phyloP scores from a whole-genome alignment of 2,797 vertebrate species.

The Microcaecilia unicolor region DNA sequence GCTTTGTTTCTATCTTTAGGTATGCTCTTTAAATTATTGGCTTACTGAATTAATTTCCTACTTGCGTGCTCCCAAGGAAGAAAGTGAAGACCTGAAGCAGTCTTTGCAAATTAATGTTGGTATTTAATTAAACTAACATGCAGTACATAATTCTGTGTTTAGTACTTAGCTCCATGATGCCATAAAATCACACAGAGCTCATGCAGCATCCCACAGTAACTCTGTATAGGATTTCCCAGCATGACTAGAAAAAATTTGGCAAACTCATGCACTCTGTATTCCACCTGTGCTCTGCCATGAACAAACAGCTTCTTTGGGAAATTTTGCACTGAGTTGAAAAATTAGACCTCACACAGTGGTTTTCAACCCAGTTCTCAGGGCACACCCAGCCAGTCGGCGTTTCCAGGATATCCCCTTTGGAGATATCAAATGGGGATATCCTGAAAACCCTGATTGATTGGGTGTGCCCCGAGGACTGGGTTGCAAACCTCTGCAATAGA shows the following conservation, averaged over 20 bases:
- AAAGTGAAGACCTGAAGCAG: constrained; percentile 13
- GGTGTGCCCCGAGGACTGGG: no score
- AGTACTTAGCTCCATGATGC: no score
- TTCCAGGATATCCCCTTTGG: no score
- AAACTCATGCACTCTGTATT: constrained; percentile 15
- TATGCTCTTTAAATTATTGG: constrained; percentile 18
- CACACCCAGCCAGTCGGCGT: no score
- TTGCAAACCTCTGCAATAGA: no score
- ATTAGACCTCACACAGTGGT: constrained; percentile 1
- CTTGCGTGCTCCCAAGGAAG: constrained; percentile 8
- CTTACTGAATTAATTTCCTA: constrained; percentile 19
- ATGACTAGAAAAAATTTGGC: constrained; percentile 5
- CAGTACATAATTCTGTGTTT: no score
- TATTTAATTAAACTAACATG: constrained; percentile 21
- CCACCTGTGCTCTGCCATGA: constrained; percentile 3
- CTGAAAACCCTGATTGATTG: no score
- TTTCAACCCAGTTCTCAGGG: no score
- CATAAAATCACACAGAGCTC: no score
- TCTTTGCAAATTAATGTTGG: constrained; percentile 11
- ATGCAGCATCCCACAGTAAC: constrained; percentile 8
- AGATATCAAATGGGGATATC: no score
- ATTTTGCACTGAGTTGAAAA: constrained; percentile 28
- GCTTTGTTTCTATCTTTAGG: constrained; percentile 9
- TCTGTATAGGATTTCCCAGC: neutral
- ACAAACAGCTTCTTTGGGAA: constrained; percentile 25